Evolutionary conservation across 2,113 vertebrate species (phyloP).

Genomic region (Peromyscus leucopus): DNA sequence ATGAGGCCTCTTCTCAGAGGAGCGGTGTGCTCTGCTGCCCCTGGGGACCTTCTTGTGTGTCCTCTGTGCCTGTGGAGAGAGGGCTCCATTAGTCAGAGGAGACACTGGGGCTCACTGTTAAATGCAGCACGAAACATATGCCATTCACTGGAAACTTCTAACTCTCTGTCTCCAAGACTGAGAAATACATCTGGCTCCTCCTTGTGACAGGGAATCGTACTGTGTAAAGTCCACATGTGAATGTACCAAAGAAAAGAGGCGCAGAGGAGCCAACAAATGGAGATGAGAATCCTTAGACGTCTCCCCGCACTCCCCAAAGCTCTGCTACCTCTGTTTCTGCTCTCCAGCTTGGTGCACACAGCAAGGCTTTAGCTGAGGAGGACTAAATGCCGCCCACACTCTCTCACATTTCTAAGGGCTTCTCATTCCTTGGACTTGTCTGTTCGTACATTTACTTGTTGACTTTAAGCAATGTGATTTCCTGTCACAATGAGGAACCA

Average conservation of each 20-base stretch:
- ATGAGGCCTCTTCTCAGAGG: slow-evolving; percentile 75
- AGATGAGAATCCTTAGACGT: background rate
- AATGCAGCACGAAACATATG: background rate
- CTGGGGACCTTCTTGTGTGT: slow-evolving; percentile 83
- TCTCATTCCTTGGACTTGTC: background rate
- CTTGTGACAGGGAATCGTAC: fast-evolving
- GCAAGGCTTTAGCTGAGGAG: background rate
- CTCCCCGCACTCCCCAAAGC: background rate
- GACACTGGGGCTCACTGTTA: background rate
- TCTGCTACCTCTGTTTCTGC: background rate
- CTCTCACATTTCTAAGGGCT: background rate
- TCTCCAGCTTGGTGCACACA: background rate
- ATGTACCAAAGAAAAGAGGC: background rate
- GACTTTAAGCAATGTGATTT: background rate
- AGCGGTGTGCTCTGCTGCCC: slow-evolving; percentile 77
- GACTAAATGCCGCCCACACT: background rate
- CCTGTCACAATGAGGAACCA: background rate
- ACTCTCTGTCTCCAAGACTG: background rate
- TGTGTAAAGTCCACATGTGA: fast-evolving
- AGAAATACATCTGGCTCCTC: background rate
- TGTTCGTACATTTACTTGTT: background rate
- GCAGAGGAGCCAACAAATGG: too few relatives aligned
- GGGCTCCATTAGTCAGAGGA: slow-evolving; percentile 70
- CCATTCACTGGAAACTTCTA: background rate
- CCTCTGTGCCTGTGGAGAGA: slow-evolving; percentile 88